Evolutionary conservation across 2,113 vertebrate genomes (phyloP), one percentile per base, ranked within the genome.

Genomic region (Centropus bengalensis): DNA sequence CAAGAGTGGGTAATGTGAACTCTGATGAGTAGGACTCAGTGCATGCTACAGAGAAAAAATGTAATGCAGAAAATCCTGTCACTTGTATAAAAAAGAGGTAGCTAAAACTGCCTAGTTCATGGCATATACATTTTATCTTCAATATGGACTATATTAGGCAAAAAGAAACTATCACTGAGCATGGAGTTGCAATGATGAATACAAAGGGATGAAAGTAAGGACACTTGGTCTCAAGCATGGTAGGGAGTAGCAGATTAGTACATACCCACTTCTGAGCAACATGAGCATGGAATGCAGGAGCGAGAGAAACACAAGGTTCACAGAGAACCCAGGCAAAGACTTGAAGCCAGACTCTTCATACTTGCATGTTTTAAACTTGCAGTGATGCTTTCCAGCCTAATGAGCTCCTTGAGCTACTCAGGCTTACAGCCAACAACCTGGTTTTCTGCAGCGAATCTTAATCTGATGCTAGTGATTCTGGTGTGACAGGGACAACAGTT

Each of bases 271-370:
- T 58, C 67, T 55, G 63, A 91, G 54, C 9, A 64, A 32, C 21
- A 19, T 7, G 24, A 77, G 2, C 1, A 0, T 26, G 3, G 6
- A 20, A 12, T 8, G 28, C 1, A 5, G 51, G 36, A 45, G 12
- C 17, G 8, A 86, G 38, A 75, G 56, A 52, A 33, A 18, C 18
- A 40, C 6, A 38, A 42, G 58, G 22, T n/a, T 54, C 44, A 28
- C 5, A 6, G 15, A 52, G 17, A 24, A 12, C 23, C 8, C 22
- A 76, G 27, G 23, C 32, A 83, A 86, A 45, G 26, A 54, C 10
- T 67, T 67, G 24, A 67, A 79, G 24, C 12, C 3, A 5, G 32
- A 32, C 7, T 63, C 22, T 85, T 44, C 1, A 0, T 4, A 6
- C 3, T 40, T 49, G 5, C 12, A 8, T 24, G 7, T 38, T 75